Conservation (phyloP, 2,113 vertebrate genomes). For the Lycocorax pyrrhopterus region DNA sequence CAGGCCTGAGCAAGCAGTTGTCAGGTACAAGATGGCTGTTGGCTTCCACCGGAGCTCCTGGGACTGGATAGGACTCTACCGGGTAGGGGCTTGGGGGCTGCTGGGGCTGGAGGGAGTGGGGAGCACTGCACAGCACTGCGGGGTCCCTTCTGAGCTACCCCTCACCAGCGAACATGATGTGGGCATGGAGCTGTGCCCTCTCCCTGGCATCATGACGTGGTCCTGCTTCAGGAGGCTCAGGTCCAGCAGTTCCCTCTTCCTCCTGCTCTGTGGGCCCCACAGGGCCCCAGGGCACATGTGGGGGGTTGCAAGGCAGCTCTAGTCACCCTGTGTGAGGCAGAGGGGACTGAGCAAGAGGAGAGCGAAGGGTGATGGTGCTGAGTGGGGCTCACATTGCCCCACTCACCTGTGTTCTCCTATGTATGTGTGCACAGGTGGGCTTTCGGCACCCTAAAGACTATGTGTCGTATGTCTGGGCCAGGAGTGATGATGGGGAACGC, state of each 20-base stretch:
- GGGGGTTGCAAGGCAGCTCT: neutral
- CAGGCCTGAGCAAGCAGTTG: conserved; percentile 84
- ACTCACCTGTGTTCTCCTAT: neutral
- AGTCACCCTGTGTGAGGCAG: neutral
- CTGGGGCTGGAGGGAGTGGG: neutral
- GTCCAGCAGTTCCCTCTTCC: neutral
- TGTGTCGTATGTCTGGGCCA: conserved; percentile 91
- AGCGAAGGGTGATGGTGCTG: neutral
- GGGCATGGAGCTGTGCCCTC: neutral
- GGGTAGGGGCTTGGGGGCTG: conserved; percentile 71
- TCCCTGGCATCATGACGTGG: neutral
- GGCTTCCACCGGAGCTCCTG: conserved; percentile 90
- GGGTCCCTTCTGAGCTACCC: neutral
- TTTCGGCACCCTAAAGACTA: conserved; percentile 97
- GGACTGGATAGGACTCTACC: conserved; percentile 98
- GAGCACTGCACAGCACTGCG: neutral
- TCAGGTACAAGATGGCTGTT: conserved; percentile 79
- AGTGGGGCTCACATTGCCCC: neutral
- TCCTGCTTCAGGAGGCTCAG: neutral
- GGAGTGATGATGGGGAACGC: conserved; percentile 84
- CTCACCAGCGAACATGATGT: accelerated
- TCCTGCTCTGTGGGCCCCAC: neutral
- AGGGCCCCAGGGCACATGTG: neutral
- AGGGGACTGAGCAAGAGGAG: neutral
- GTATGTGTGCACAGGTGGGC: conserved; percentile 77